Evolutionary conservation across 2,113 vertebrate genomes (phyloP), one percentile per base, ranked within the genome.

Genomic region (cattle (Bos taurus)): DNA sequence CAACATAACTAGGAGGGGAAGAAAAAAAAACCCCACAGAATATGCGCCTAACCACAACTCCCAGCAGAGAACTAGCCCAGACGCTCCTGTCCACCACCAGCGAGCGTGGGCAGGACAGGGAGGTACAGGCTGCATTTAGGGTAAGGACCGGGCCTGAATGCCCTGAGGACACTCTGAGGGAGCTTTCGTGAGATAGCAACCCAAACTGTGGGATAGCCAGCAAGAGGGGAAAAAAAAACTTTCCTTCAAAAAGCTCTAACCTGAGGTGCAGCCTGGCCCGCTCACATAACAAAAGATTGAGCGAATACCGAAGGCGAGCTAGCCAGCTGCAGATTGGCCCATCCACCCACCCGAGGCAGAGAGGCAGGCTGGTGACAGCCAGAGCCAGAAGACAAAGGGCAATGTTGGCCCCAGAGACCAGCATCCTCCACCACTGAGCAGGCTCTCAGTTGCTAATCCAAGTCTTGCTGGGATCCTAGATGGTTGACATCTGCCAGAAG

Each of bases 21-120:
- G 67, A 1, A 74, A 40, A 71, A 23, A 5, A 40, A 40, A 3
- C 0, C 4, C 19, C n/a, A 36, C 17, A 36, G 19, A 71, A 36
- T 23, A 23, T 40, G 10, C 2, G 1, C 64, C 19, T 71, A 71
- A 71, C n/a, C 2, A 1, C 64, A 36, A 6, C n/a, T 71, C n/a
- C n/a, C 67, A 40, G 67, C 0, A 2, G n/a, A 71, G n/a, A 71
- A 23, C 67, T 71, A 71, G 67, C 9, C n/a, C 5, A 71, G 67
- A 6, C 0, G 5, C 64, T 71, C 5, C 19, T 11, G 67, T 40
- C 67, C 2, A 0, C n/a, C n/a, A 40, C 19, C n/a, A 40, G 67
- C 1, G 1, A 71, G 17, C 1, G 2, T 71, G 67, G 67, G 67
- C 64, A 23, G 64, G n/a, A 23, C n/a, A 71, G 64, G n/a, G n/a